phyloP scores from a whole-genome alignment of 1,140 invertebrate genomes.

The Belonocnema kinseyi region DNA sequence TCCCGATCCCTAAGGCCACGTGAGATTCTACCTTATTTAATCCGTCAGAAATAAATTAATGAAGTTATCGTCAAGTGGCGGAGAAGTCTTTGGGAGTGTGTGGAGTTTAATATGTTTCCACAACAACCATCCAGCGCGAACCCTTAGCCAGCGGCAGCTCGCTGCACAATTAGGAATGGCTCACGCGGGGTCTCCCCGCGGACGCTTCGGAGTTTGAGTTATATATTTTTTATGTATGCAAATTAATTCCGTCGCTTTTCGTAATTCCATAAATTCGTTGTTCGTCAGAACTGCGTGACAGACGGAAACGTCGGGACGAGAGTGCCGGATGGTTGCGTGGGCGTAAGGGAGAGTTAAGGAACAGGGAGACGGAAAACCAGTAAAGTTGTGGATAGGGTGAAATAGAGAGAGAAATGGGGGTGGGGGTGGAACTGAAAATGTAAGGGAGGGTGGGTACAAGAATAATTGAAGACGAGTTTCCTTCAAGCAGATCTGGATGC shows the following conservation, averaged over 20 bases:
- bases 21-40: not conserved
- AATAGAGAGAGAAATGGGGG: constrained; percentile 31
- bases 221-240: constrained; percentile 66
- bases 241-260: constrained; percentile 67
- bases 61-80: constrained; percentile 10
- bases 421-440: constrained; percentile 47
- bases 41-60: constrained; percentile 20
- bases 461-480: constrained; percentile 74
- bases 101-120: not conserved
- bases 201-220: constrained; percentile 42
- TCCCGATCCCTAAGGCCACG: constrained; percentile 7
- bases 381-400: constrained; percentile 28
- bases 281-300: constrained; percentile 66
- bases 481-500: constrained; percentile 58
- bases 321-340: constrained; percentile 66
- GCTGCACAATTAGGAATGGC: constrained; percentile 14
- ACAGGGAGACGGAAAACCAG: constrained; percentile 46
- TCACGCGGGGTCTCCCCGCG: constrained; percentile 44
- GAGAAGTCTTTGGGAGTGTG: not conserved
- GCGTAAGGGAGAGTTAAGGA: constrained; percentile 56
- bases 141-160: not conserved
- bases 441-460: constrained; percentile 62
- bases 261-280: constrained; percentile 70
- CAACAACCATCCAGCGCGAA: not conserved
- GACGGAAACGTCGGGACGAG: constrained; percentile 58